Evolutionary conservation across 2,888 invertebrate species (phyloP).

Genomic region (Brenthis daphne): DNA sequence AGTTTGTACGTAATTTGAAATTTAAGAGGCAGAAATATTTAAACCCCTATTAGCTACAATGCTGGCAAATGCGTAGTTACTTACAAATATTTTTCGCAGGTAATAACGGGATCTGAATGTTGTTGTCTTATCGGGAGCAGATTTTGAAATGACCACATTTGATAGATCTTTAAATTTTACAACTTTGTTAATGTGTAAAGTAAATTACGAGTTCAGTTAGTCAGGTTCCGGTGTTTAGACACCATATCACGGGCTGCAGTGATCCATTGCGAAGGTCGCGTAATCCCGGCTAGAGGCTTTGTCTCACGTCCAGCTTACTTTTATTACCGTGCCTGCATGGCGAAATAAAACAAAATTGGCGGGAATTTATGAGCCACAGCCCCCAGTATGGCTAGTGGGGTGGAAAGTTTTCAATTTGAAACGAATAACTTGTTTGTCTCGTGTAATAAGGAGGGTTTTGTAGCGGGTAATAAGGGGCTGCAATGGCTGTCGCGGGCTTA

Average conservation of each 20-base stretch:
- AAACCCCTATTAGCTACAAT: background rate
- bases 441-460: slow-evolving; percentile 79
- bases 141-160: background rate
- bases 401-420: slow-evolving; percentile 82
- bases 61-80: background rate
- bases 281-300: slow-evolving; percentile 78
- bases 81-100: background rate
- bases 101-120: too few species aligned
- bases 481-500: slow-evolving; percentile 76
- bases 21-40: too few species aligned
- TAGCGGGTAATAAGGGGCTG: slow-evolving; percentile 71
- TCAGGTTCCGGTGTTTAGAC: slow-evolving; percentile 72
- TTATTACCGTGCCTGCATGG: slow-evolving; percentile 80
- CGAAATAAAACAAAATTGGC: slow-evolving; percentile 82
- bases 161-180: slow-evolving; percentile 20
- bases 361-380: slow-evolving; percentile 79
- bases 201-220: slow-evolving; percentile 48
- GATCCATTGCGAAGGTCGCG: slow-evolving; percentile 77
- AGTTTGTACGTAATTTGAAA: too few species aligned
- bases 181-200: slow-evolving; percentile 24
- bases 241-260: slow-evolving; percentile 72
- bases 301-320: slow-evolving; percentile 82
- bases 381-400: slow-evolving; percentile 76
- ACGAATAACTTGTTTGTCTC: slow-evolving; percentile 81
- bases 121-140: too few species aligned